Percentiles rank a stretch among this genome's conserved stretches.
These are phyloP conservation scores for Mungos mungo DNA, from an alignment of 2,113 vertebrate genomes.

Conservation along the genomic window DNA sequence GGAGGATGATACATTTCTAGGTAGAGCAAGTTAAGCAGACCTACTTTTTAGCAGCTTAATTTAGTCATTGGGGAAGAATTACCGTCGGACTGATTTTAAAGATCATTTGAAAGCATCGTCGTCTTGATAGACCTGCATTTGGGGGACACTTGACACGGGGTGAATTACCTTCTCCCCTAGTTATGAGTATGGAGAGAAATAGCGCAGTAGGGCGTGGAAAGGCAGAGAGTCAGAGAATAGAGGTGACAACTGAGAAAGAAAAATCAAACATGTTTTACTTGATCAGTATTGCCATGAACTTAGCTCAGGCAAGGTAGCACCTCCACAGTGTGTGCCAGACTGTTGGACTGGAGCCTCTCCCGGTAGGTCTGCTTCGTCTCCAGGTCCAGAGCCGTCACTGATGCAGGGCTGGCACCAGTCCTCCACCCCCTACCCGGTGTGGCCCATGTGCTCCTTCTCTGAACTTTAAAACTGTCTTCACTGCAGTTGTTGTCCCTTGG, in stretches of 20 bases:
- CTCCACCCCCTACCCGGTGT: neutral
- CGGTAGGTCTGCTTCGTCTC: neutral
- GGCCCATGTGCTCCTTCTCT: neutral
- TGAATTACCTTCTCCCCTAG: neutral
- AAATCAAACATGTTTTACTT: neutral
- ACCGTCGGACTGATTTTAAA: neutral
- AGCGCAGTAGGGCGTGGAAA: accelerated
- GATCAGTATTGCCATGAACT: neutral
- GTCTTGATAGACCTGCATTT: neutral
- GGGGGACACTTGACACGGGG: neutral
- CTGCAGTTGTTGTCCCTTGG: neutral
- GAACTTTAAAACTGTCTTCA: neutral
- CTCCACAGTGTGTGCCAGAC: neutral
- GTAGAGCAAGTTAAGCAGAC: neutral
- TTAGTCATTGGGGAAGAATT: neutral
- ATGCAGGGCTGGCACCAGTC: neutral
- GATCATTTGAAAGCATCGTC: neutral
- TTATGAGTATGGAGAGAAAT: neutral
- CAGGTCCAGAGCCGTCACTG: neutral
- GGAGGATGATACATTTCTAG: neutral
- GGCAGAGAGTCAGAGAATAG: neutral
- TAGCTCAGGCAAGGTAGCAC: neutral
- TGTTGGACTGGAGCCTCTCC: neutral
- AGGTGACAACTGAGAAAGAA: neutral
- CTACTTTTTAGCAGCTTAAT: neutral